Conservation (phyloP, 2,797 vertebrate genomes). For the Momotus momota region DNA sequence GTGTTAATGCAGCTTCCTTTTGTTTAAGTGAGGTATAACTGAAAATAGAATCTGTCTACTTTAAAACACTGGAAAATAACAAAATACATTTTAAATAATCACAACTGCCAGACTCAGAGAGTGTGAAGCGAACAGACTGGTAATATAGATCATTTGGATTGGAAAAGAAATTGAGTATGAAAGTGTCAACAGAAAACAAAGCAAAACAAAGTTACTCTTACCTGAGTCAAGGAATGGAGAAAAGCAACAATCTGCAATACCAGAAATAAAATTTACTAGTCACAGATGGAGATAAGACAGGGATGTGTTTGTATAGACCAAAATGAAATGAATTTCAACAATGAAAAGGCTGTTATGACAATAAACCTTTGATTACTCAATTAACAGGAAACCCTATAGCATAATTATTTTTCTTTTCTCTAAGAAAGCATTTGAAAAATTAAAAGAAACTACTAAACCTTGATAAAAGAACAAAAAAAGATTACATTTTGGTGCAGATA, state of each 20-base stretch:
- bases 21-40: neutral
- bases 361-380: constrained; percentile 52
- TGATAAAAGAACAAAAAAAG: neutral
- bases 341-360: constrained; percentile 41
- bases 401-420: neutral
- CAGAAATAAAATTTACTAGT: neutral
- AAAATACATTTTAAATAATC: neutral
- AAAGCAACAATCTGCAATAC: neutral
- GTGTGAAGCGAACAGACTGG: neutral
- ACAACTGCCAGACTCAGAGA: neutral
- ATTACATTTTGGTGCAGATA: neutral
- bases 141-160: neutral
- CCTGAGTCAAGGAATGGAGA: neutral
- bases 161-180: neutral
- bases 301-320: neutral
- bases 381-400: neutral
- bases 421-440: neutral
- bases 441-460: neutral
- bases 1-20: neutral
- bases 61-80: neutral
- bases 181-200: neutral
- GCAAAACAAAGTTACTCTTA: neutral
- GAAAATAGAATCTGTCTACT: neutral
- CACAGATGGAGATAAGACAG: constrained; percentile 34
- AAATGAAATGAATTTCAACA: constrained; percentile 9